These are phyloP conservation scores for Aporrectodea caliginosa DNA, from an alignment of 1,140 invertebrate genomes.

Conservation along the genomic window DNA sequence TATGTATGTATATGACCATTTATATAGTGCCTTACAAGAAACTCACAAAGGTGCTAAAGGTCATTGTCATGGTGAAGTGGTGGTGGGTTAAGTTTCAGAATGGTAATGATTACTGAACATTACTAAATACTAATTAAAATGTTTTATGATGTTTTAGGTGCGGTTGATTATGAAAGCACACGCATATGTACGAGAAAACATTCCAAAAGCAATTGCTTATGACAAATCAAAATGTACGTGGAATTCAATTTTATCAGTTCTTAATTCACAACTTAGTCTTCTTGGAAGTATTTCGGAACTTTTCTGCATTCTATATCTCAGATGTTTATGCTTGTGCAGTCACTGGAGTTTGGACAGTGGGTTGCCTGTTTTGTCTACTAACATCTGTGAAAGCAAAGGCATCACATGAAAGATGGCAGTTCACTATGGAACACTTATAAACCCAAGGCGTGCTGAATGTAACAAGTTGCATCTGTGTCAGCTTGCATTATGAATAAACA, in stretches of 20 bases:
- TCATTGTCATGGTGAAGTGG: too few relatives aligned
- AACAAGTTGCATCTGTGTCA: too few relatives aligned
- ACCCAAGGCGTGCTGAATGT: too few relatives aligned
- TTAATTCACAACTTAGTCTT: background rate
- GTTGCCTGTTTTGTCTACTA: background rate
- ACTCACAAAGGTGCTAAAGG: too few relatives aligned
- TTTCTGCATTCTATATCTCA: background rate
- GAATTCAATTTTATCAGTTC: background rate
- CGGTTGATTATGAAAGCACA: slow-evolving; percentile 81
- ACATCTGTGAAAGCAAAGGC: background rate
- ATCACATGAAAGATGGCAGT: too few relatives aligned
- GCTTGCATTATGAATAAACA: too few relatives aligned
- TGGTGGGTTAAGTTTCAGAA: too few relatives aligned
- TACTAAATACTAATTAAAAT: too few relatives aligned
- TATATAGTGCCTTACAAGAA: too few relatives aligned
- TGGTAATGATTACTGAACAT: too few relatives aligned
- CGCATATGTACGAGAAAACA: slow-evolving; percentile 71
- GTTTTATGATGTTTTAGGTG: slow-evolving; percentile 58
- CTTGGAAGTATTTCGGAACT: background rate
- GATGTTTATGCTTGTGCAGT: background rate
- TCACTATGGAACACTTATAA: too few relatives aligned
- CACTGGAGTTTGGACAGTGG: background rate
- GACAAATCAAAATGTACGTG: background rate
- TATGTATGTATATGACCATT: too few relatives aligned
- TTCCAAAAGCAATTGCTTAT: slow-evolving; percentile 54